Conservation (phyloP, 2,888 invertebrate genomes). For the Bruchidius siliquastri region DNA sequence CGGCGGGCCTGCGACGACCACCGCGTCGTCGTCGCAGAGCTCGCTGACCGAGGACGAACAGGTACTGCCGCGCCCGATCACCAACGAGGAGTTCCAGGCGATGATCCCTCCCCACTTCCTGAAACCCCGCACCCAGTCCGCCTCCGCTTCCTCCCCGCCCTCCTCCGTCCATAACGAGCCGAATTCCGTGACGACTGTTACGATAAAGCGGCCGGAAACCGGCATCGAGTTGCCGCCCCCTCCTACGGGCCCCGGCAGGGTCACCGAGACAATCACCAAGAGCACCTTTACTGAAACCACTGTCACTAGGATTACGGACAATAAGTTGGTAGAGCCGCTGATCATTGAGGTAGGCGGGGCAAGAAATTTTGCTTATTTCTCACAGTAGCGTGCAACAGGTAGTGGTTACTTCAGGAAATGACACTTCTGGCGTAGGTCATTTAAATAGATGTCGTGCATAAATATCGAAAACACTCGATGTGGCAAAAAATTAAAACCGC, state of each 20-base stretch:
- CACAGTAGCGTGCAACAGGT: not conserved
- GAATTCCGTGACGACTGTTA: conserved; percentile 69
- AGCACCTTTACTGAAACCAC: conserved; percentile 93
- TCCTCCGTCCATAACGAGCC: conserved; percentile 36
- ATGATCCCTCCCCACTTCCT: conserved; percentile 92
- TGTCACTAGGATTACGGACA: conserved; percentile 90
- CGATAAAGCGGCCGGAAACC: conserved; percentile 70
- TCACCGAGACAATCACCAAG: conserved; percentile 94
- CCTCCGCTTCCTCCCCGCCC: conserved; percentile 34
- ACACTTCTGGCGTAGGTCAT: not conserved
- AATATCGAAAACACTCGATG: too few species aligned
- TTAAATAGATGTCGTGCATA: too few species aligned
- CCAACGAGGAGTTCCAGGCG: conserved; percentile 92
- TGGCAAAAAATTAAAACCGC: too few species aligned
- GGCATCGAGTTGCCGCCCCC: conserved; percentile 72
- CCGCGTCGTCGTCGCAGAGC: conserved; percentile 44
- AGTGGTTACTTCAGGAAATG: not conserved
- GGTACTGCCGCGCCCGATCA: conserved; percentile 73
- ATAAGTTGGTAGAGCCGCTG: conserved; percentile 78
- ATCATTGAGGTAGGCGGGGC: conserved; percentile 76
- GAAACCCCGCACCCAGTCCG: conserved; percentile 40
- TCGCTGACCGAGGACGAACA: conserved; percentile 52
- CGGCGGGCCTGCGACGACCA: not conserved
- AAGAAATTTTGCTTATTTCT: not conserved
- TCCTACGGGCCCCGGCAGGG: conserved; percentile 77